These are phyloP conservation scores for Trissolcus japonicus DNA, from an alignment of 2,888 invertebrate genomes.

Conservation along the genomic window DNA sequence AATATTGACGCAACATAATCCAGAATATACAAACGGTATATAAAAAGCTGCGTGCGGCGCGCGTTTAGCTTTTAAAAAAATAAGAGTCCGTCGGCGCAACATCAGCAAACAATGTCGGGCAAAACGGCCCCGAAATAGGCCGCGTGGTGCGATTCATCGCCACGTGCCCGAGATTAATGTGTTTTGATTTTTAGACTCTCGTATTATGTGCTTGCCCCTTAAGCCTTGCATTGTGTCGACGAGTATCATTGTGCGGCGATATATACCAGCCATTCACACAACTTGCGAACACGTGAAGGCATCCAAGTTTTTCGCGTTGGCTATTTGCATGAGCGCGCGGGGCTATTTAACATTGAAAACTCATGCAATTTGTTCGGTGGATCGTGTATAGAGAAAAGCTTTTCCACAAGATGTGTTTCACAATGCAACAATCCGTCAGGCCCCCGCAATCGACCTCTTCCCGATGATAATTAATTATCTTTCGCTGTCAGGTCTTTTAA, in stretches of 20 bases:
- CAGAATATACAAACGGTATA: conserved; percentile 41
- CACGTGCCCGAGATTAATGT: conserved; percentile 76
- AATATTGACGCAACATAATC: conserved; percentile 53
- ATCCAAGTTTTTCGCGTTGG: conserved; percentile 48
- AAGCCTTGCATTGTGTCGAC: conserved; percentile 65
- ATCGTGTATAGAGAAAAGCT: conserved; percentile 6
- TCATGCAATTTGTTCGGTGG: conserved; percentile 42
- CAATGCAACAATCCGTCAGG: too few species aligned
- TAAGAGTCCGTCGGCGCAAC: conserved; percentile 49
- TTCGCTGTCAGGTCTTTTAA: conserved; percentile 32
- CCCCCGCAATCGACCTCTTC: too few species aligned
- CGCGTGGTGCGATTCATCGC: conserved; percentile 70
- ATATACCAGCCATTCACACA: conserved; percentile 52
- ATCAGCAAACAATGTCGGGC: conserved; percentile 42
- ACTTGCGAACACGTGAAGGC: conserved; percentile 50
- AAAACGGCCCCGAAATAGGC: conserved; percentile 57
- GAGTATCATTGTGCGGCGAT: conserved; percentile 58
- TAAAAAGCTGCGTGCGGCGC: conserved; percentile 34
- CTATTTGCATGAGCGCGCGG: conserved; percentile 48
- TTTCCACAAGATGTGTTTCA: background rate
- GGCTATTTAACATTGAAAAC: conserved; percentile 51
- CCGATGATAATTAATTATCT: conserved; percentile 25
- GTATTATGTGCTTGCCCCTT: conserved; percentile 67
- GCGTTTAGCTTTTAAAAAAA: conserved; percentile 51
- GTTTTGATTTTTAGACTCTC: conserved; percentile 76